These are phyloP conservation scores for Propsilocerus akamusi DNA, from an alignment of 1,140 invertebrate genomes.

Conservation along the genomic window DNA sequence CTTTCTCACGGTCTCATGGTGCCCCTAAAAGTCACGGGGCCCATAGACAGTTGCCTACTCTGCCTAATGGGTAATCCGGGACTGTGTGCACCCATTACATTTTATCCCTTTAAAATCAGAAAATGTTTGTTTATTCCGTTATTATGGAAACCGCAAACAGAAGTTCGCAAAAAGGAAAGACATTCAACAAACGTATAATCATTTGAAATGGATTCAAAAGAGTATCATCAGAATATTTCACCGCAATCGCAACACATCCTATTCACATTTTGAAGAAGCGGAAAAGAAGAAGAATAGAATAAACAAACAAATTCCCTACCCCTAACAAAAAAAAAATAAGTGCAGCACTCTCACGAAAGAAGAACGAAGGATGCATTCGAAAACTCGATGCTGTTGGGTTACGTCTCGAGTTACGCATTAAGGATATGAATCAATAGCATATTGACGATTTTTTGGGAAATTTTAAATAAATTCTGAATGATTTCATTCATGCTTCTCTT, in stretches of 20 bases:
- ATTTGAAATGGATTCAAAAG: too few species aligned
- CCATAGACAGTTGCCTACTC: not conserved
- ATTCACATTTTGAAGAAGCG: not conserved
- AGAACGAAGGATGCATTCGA: not conserved
- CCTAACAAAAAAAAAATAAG: too few species aligned
- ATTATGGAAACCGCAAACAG: not conserved
- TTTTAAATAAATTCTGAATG: too few species aligned
- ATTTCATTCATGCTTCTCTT: too few species aligned
- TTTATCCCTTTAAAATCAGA: too few species aligned
- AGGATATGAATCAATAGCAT: too few species aligned
- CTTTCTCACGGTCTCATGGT: not conserved
- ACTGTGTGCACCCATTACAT: not conserved
- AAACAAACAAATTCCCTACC: too few species aligned
- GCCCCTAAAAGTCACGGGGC: not conserved
- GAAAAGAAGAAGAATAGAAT: not conserved
- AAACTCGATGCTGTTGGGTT: not conserved
- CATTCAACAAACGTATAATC: slow-evolving; percentile 1
- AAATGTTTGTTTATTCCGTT: too few species aligned
- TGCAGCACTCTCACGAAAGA: not conserved
- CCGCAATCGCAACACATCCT: not conserved
- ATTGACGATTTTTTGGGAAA: too few species aligned
- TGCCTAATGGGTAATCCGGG: not conserved
- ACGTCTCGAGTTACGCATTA: not conserved
- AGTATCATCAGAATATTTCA: not conserved
- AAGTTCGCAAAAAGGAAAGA: not conserved